phyloP scores from a whole-genome alignment of 2,888 invertebrate species.

The Antheraea yamamai region DNA sequence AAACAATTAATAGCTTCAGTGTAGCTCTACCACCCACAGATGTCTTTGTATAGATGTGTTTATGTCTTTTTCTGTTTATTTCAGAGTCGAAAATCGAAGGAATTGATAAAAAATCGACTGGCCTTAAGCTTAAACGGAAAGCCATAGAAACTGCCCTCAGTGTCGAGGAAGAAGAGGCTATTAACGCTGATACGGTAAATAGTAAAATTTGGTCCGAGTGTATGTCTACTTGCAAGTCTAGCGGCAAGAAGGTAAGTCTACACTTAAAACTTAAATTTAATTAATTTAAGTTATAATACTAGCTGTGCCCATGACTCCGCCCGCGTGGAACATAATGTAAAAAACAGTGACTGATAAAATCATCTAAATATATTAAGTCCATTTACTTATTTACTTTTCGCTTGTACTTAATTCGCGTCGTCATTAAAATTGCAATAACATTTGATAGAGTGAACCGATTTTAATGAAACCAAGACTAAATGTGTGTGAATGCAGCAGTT shows the following conservation, averaged over 20 bases:
- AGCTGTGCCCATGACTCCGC: neutral
- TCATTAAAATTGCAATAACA: too few species aligned
- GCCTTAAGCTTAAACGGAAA: conserved; percentile 28
- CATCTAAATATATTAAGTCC: too few species aligned
- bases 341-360: too few species aligned
- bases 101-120: conserved; percentile 23
- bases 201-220: conserved; percentile 87
- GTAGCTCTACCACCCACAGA: too few species aligned
- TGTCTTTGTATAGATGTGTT: neutral
- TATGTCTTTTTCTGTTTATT: neutral
- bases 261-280: neutral
- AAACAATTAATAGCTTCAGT: too few species aligned
- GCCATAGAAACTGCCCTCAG: conserved; percentile 37
- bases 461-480: too few species aligned
- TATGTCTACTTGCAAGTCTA: conserved; percentile 56
- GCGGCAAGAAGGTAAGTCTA: conserved; percentile 74
- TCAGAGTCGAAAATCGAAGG: conserved; percentile 30
- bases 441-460: too few species aligned
- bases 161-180: conserved; percentile 60
- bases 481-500: too few species aligned
- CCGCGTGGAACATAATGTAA: neutral
- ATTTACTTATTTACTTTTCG: too few species aligned
- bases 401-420: too few species aligned
- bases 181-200: conserved; percentile 82
- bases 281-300: too few species aligned